Base-by-base conservation (phyloP, 2,888 invertebrate species). In the Scaptodrosophila latifasciaeformis region DNA sequence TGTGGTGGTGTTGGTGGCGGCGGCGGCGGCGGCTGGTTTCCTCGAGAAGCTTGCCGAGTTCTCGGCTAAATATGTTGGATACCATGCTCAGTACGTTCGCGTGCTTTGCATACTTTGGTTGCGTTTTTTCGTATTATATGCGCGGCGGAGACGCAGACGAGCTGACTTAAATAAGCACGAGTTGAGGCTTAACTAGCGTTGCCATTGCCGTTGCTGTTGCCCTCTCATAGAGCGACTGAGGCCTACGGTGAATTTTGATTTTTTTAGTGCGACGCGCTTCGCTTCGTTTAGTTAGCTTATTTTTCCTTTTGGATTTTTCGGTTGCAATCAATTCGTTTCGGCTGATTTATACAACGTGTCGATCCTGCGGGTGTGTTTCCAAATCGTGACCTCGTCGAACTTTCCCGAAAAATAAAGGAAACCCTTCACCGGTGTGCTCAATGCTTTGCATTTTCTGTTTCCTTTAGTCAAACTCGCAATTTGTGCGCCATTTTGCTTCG, bases 61-160 rank as follows among this genome's bases (percentile, higher is more conserved):
- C 70, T 74, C 68, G 59, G 56, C 62, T 59, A 67, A 65, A 68
- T 63, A 56, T 62, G 52, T 59, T 49, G 54, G 63, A 69, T 65
- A 67, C 60, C 62, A 59, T 60, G 59, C 71, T 71, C 83, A 83
- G 83, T 83, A 82, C 78, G 84, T 70, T 82, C 83, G 82, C 83
- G 84, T 83, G 82, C 83, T 79, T 83, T 76, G 82, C 82, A 82
- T 83, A 82, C 81, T 77, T 83, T 84, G 83, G 83, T 82, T 82
- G 83, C 82, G 67, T 83, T 81, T 79, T 76, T 67, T 54, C 24
- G 31, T n/a, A 19, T 39, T 24, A 47, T 10, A 12, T 46, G 37
- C 18, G 15, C 30, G 4, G 29, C 27, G 51, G 47, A 29, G 19
- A 30, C 21, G 29, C 37, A 27, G 35, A 44, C 2, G 13, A 7